A percentile compares a stretch with the other conserved stretches of the same genome.
These are phyloP conservation scores for Mythimna vitellina DNA, from an alignment of 2,888 invertebrate species.

Conservation along the genomic window DNA sequence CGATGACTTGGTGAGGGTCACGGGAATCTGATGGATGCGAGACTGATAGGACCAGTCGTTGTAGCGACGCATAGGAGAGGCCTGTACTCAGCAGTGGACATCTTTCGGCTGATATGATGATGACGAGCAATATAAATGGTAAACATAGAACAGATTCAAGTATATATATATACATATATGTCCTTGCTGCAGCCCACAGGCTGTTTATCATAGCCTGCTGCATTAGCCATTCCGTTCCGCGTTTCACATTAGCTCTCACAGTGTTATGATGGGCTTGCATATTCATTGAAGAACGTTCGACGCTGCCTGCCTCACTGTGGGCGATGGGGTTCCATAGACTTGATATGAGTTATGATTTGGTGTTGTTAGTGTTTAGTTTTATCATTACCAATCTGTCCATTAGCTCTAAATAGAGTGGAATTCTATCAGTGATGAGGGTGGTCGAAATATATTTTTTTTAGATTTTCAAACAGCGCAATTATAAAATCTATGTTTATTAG, in stretches of 20 bases:
- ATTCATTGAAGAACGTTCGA: constrained; percentile 70
- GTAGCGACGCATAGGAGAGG: no score
- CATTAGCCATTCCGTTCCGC: constrained; percentile 72
- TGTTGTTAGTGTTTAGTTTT: neutral
- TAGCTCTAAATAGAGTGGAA: no score
- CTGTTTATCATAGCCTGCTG: constrained; percentile 65
- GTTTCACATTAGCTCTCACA: constrained; percentile 80
- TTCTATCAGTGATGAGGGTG: neutral
- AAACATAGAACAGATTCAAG: neutral
- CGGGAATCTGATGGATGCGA: no score
- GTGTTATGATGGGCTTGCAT: constrained; percentile 78
- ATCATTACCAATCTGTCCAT: neutral
- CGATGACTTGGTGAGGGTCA: no score
- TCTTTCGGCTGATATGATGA: no score
- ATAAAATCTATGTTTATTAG: no score
- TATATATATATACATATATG: neutral
- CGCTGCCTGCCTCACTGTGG: constrained; percentile 53
- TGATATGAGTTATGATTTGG: neutral
- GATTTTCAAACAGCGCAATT: no score
- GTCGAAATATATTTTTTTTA: no score
- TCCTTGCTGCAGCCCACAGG: constrained; percentile 64
- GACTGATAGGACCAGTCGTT: no score
- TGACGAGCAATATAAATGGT: neutral
- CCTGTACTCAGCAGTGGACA: no score
- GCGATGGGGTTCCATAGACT: constrained; percentile 2